phyloP scores from a whole-genome alignment of 2,113 vertebrate species.

The Enhydra lutris region DNA sequence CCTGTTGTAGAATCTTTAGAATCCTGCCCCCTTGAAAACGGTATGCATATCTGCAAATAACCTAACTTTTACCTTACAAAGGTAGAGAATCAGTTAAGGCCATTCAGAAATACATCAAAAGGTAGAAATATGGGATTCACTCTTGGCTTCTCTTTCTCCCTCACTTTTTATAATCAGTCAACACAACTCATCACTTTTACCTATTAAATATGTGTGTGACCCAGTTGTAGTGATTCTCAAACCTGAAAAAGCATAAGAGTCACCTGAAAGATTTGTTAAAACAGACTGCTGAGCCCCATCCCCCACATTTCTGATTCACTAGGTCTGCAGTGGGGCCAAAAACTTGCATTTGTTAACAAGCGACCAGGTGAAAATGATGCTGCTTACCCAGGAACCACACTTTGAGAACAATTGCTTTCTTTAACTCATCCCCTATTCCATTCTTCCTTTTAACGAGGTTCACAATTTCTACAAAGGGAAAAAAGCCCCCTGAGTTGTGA shows the following conservation, averaged over 20 bases:
- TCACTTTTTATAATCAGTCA: background rate
- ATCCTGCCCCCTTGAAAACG: background rate
- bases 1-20: background rate
- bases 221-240: constrained; percentile 11
- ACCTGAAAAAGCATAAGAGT: background rate
- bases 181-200: background rate
- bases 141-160: background rate
- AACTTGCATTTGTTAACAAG: constrained; percentile 31
- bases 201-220: background rate
- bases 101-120: constrained; percentile 8
- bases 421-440: background rate
- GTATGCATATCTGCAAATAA: background rate
- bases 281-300: background rate
- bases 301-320: background rate
- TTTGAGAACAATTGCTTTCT: background rate
- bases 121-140: background rate
- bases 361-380: background rate
- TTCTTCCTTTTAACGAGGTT: background rate
- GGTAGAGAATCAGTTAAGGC: background rate
- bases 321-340: background rate
- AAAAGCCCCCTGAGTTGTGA: background rate
- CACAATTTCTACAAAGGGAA: constrained; percentile 18
- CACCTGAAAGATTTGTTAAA: constrained; percentile 6
- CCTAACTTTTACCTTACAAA: background rate
- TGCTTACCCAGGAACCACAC: background rate